Evolutionary conservation across 2,888 invertebrate genomes (phyloP).

Genomic region (Diploptera punctata): DNA sequence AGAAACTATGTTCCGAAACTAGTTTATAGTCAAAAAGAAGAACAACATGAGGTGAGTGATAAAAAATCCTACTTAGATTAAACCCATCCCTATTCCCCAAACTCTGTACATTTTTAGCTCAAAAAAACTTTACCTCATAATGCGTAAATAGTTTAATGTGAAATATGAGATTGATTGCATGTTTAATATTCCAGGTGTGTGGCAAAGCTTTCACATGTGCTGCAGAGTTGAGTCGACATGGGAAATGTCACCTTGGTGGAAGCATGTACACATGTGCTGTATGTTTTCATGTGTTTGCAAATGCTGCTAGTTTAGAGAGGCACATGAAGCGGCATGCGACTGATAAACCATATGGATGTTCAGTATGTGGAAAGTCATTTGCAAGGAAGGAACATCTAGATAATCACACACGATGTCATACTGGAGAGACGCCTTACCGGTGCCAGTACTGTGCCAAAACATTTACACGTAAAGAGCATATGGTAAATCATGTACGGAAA

Average conservation of each 20-base stretch:
- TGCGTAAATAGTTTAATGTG: too few relatives aligned
- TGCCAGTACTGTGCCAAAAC: constrained; percentile 79
- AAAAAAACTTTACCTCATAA: too few relatives aligned
- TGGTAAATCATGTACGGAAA: constrained; percentile 79
- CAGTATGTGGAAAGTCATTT: constrained; percentile 85
- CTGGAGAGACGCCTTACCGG: constrained; percentile 83
- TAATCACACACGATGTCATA: constrained; percentile 83
- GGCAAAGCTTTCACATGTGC: constrained; percentile 84
- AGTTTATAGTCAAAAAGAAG: too few relatives aligned
- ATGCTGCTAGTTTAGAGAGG: constrained; percentile 72
- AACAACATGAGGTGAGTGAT: too few relatives aligned
- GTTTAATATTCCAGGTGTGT: constrained; percentile 81
- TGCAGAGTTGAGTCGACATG: constrained; percentile 79
- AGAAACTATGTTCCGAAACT: too few relatives aligned
- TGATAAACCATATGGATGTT: constrained; percentile 85
- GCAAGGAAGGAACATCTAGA: constrained; percentile 87
- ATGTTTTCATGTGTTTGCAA: constrained; percentile 77
- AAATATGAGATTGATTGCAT: too few relatives aligned
- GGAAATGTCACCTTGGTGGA: constrained; percentile 83
- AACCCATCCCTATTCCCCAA: too few relatives aligned
- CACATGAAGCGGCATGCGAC: constrained; percentile 83
- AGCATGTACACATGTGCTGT: constrained; percentile 76
- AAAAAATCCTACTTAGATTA: too few relatives aligned
- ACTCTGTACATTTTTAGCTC: too few relatives aligned
- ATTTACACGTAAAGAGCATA: constrained; percentile 78